Conservation (phyloP, 2,888 invertebrate genomes). For the Cepaea hortensis region DNA sequence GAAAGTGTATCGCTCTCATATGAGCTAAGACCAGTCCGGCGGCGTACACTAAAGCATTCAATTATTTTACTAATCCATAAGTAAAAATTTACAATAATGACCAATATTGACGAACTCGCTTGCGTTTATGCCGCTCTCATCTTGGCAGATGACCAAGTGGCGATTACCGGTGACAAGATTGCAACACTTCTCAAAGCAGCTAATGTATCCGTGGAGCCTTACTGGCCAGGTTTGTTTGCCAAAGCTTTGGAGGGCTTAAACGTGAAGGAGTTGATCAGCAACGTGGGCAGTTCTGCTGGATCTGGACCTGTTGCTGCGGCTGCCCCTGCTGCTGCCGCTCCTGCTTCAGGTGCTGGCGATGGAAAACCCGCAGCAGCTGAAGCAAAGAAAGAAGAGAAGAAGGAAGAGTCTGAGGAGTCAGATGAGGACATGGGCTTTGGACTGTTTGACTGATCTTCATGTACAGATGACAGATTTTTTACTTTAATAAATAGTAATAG, state of each 20-base stretch:
- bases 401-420: conserved; percentile 72
- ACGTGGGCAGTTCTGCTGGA: conserved; percentile 93
- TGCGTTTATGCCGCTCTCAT: no score
- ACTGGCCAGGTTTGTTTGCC: conserved; percentile 98
- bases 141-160: no score
- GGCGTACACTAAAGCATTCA: conserved; percentile 85
- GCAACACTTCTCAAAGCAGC: no score
- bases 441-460: no score
- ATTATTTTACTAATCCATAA: not conserved
- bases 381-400: conserved; percentile 65
- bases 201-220: conserved; percentile 86
- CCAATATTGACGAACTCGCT: conserved; percentile 81
- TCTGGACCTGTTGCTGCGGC: conserved; percentile 83
- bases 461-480: no score
- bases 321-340: conserved; percentile 66
- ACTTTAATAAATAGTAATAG: no score
- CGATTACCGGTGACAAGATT: conserved; percentile 68
- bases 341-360: conserved; percentile 50
- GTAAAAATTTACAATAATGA: not conserved
- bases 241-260: conserved; percentile 96
- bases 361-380: conserved; percentile 33
- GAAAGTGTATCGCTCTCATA: conserved; percentile 72
- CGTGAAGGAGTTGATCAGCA: conserved; percentile 93
- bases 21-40: conserved; percentile 94
- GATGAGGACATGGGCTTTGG: conserved; percentile 77